Conservation (phyloP, 1,140 invertebrate genomes). For the Sweltsa coloradensis region DNA sequence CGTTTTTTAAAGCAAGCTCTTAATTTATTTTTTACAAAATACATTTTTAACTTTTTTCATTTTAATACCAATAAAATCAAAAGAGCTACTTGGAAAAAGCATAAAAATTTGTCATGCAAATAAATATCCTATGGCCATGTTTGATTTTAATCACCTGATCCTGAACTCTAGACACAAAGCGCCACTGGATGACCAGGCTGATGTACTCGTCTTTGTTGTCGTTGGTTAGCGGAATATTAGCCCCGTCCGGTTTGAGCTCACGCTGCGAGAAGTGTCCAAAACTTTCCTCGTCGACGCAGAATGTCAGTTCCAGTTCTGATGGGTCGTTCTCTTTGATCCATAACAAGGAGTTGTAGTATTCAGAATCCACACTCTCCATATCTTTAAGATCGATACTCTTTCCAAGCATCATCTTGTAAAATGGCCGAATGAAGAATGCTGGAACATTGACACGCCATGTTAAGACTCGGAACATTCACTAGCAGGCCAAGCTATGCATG, state of each 20-base stretch:
- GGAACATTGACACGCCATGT: too few species aligned
- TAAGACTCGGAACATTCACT: conserved; percentile 17
- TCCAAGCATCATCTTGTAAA: conserved; percentile 99
- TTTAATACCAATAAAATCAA: too few species aligned
- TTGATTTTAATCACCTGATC: conserved; percentile 98
- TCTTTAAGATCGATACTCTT: conserved; percentile 90
- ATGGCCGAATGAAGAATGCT: conserved; percentile 98
- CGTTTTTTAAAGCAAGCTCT: too few species aligned
- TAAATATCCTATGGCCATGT: too few species aligned
- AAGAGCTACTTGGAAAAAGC: too few species aligned
- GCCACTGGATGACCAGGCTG: conserved; percentile 88
- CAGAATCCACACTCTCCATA: conserved; percentile 96
- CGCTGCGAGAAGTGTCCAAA: conserved; percentile 88
- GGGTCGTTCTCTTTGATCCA: conserved; percentile 98
- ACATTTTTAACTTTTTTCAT: too few species aligned
- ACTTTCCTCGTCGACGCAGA: conserved; percentile 91
- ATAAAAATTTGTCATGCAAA: too few species aligned
- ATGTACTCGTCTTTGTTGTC: conserved; percentile 97
- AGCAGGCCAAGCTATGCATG: too few species aligned
- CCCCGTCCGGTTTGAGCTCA: conserved; percentile 83
- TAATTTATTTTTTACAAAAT: too few species aligned
- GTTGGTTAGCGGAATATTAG: conserved; percentile 83
- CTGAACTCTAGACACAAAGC: conserved; percentile 88
- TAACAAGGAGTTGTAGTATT: conserved; percentile 94
- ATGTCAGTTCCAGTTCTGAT: conserved; percentile 83